Percentiles rank a stretch among this genome's conserved stretches.
phyloP scores from a whole-genome alignment of 2,888 invertebrate genomes.

The Drosophila nigricruria region DNA sequence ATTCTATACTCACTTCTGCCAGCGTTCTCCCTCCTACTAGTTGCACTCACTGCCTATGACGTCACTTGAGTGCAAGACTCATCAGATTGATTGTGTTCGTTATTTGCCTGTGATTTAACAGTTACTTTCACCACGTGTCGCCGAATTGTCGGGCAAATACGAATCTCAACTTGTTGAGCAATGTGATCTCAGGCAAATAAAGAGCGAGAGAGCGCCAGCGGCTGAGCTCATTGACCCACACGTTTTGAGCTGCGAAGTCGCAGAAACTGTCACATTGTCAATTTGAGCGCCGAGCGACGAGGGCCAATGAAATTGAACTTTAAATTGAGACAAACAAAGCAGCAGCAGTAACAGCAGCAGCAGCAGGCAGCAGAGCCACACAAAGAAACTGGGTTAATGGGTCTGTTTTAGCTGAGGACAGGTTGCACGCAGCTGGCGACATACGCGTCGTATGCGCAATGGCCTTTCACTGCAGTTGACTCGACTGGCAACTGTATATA shows the following conservation, averaged over 20 bases:
- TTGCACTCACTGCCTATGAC: background rate
- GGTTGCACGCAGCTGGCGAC: slow-evolving; percentile 59
- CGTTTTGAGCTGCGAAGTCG: slow-evolving; percentile 49
- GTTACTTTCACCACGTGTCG: slow-evolving; percentile 37
- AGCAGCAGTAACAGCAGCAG: slow-evolving; percentile 7
- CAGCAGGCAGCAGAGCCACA: slow-evolving; percentile 24
- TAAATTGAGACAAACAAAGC: slow-evolving; percentile 78
- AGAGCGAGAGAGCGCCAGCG: slow-evolving; percentile 25
- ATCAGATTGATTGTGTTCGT: slow-evolving; percentile 11
- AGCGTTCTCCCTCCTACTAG: background rate
- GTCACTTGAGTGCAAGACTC: background rate
- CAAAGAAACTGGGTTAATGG: slow-evolving; percentile 76
- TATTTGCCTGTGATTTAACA: slow-evolving; percentile 24
- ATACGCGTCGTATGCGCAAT: slow-evolving; percentile 71
- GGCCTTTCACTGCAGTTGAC: slow-evolving; percentile 72
- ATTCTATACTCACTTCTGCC: background rate
- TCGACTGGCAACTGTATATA: slow-evolving; percentile 15
- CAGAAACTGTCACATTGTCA: slow-evolving; percentile 73
- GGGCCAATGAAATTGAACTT: slow-evolving; percentile 83
- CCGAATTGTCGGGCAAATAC: slow-evolving; percentile 12
- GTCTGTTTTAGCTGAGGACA: slow-evolving; percentile 73
- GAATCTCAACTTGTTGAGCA: slow-evolving; percentile 12
- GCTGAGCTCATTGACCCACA: slow-evolving; percentile 78
- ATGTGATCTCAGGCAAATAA: slow-evolving; percentile 1
- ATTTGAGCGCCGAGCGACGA: slow-evolving; percentile 71